These are phyloP conservation scores for Indri indri DNA, from an alignment of 2,113 vertebrate genomes.

Conservation along the genomic window DNA sequence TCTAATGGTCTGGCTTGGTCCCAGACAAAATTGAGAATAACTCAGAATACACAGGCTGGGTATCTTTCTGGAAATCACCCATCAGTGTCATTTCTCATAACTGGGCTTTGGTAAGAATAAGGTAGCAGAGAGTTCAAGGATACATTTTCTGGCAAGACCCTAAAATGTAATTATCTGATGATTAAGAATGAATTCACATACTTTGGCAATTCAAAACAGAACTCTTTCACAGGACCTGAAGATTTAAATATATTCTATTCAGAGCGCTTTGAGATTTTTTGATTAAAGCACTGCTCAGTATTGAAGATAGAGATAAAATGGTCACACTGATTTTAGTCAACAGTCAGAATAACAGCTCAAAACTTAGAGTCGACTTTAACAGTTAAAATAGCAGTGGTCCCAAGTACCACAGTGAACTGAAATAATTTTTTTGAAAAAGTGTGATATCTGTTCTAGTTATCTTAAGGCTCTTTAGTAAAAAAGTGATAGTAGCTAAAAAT, in stretches of 20 bases:
- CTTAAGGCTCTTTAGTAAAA: neutral
- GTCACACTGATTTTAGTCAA: neutral
- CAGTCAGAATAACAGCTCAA: neutral
- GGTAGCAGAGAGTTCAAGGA: neutral
- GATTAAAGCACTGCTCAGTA: neutral
- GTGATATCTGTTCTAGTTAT: neutral
- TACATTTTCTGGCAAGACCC: neutral
- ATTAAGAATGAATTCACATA: neutral
- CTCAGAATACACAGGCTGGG: neutral
- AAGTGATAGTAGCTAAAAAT: neutral
- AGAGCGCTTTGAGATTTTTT: neutral
- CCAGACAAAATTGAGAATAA: neutral
- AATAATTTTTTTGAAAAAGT: neutral
- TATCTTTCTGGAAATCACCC: constrained; percentile 25
- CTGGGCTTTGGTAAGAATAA: neutral
- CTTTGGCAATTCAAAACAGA: neutral
- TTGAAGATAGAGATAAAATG: neutral
- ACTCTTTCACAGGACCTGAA: neutral
- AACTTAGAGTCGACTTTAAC: neutral
- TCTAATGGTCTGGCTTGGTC: neutral
- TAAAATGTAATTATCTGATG: neutral
- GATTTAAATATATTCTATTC: neutral
- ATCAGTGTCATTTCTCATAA: neutral
- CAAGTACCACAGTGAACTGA: neutral
- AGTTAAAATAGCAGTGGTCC: neutral